These are phyloP conservation scores for Zelleria hepariella DNA, from an alignment of 2,888 invertebrate species.

Conservation along the genomic window DNA sequence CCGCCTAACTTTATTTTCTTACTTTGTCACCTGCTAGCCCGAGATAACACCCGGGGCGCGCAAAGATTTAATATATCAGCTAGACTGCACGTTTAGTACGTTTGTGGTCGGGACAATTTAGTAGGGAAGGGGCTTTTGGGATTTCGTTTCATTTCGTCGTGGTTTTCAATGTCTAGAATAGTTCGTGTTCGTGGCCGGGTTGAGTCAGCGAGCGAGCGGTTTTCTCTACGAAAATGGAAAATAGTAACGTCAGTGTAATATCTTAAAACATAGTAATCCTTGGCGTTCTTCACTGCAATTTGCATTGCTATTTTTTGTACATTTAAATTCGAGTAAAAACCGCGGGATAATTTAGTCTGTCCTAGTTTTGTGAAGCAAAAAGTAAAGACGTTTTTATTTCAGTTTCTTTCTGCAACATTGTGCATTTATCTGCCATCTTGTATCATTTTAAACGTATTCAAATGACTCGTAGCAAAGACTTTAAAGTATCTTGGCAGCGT, in stretches of 20 bases:
- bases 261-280: background rate
- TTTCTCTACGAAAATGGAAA: no score
- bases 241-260: no score
- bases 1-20: constrained; percentile 50
- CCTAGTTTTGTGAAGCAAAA: background rate
- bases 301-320: background rate
- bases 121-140: background rate
- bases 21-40: constrained; percentile 54
- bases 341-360: background rate
- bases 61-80: background rate
- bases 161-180: background rate
- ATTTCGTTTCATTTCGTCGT: background rate
- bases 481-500: no score
- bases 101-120: background rate
- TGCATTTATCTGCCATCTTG: background rate
- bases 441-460: no score
- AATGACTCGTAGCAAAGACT: no score
- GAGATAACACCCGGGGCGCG: constrained; percentile 37
- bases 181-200: no score
- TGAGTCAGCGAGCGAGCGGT: no score
- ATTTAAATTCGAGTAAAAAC: background rate
- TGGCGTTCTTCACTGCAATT: background rate
- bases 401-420: background rate
- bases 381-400: background rate
- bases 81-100: background rate